Base-by-base conservation (phyloP, 2,113 vertebrate genomes). In the Narcine bancroftii region DNA sequence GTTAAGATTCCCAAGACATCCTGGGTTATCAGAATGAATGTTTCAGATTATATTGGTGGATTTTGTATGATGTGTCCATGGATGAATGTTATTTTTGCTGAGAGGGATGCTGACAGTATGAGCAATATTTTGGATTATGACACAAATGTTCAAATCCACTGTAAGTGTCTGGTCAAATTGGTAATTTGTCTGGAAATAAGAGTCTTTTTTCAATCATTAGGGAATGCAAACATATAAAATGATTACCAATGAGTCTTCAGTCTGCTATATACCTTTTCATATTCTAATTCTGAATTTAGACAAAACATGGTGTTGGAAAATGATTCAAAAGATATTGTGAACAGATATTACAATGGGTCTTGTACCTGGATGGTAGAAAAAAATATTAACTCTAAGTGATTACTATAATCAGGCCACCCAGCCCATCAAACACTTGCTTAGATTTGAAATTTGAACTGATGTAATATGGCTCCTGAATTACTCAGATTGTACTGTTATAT, bases 181-280 rank as follows among this genome's bases (percentile, higher is more conserved):
- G 65, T 69, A 69, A 91, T 69, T 91, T 69, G 11, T 47, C n/a
- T n/a, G n/a, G n/a, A n/a, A n/a, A n/a, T n/a, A n/a, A 9, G 69
- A 91, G 89, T 91, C 42, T 60, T 87, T 60, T 87, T 39, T 56
- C 53, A 87, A 60, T 60, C 81, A 91, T 91, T 91, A 91, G 29
- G 42, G 89, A 47, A 19, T 66, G 21, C 65, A 66, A 66, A 66
- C 13, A 19, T 66, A 19, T 66, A 66, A 66, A 19, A 21, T 66
- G 17, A 19, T n/a, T 56, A 53, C 0, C 17, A 33, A 17, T 17
- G 13, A 56, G 77, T 9, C 47, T 50, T 19, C 45, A 50, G 79
- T 50, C 29, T 85, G n/a, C 6, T 56, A 36, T 56, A 36, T 56
- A 60, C 13, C 33, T 73, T 33, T 73, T 11, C 71, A 6, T 2